Percentiles rank a stretch among this genome's conserved stretches.
Evolutionary conservation across 2,888 invertebrate species (phyloP).

Genomic region (Drosophila atripex): DNA sequence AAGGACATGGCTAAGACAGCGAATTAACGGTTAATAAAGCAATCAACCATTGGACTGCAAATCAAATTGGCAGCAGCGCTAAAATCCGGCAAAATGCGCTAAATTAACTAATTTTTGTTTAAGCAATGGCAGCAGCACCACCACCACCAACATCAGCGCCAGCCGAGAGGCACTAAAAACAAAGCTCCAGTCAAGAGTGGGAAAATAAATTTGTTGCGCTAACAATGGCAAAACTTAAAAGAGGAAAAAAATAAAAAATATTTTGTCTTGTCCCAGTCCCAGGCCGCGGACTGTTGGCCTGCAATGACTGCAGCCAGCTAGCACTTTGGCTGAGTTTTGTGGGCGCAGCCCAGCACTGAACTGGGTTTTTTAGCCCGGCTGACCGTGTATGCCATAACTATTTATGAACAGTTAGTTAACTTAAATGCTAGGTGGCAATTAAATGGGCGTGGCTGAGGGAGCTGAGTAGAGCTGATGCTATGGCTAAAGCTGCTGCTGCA

Average conservation of each 20-base stretch:
- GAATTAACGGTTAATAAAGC: constrained; percentile 79
- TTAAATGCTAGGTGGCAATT: constrained; percentile 79
- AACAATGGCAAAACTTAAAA: constrained; percentile 71
- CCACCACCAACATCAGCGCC: background rate
- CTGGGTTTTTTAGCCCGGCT: constrained; percentile 33
- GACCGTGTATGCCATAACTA: constrained; percentile 80
- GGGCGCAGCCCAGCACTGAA: constrained; percentile 67
- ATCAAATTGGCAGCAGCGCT: constrained; percentile 72
- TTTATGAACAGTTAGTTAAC: constrained; percentile 80
- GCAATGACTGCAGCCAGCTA: constrained; percentile 37
- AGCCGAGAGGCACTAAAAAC: constrained; percentile 34
- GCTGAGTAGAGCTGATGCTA: constrained; percentile 8
- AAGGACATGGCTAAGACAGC: constrained; percentile 62
- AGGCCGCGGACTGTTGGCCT: constrained; percentile 33
- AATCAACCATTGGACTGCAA: constrained; percentile 72
- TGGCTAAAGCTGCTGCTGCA: constrained; percentile 22
- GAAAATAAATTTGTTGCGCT: constrained; percentile 74
- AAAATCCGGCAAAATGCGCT: constrained; percentile 74
- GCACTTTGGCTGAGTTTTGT: constrained; percentile 60
- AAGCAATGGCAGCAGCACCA: constrained; percentile 41
- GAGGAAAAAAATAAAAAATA: constrained; percentile 12
- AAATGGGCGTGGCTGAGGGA: constrained; percentile 69
- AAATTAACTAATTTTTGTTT: constrained; percentile 73
- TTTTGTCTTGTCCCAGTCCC: constrained; percentile 7
- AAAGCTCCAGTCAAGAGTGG: constrained; percentile 61